Evolutionary conservation across 2,797 vertebrate species (phyloP).

Genomic region (Tokudaia tokunoshimensis): DNA sequence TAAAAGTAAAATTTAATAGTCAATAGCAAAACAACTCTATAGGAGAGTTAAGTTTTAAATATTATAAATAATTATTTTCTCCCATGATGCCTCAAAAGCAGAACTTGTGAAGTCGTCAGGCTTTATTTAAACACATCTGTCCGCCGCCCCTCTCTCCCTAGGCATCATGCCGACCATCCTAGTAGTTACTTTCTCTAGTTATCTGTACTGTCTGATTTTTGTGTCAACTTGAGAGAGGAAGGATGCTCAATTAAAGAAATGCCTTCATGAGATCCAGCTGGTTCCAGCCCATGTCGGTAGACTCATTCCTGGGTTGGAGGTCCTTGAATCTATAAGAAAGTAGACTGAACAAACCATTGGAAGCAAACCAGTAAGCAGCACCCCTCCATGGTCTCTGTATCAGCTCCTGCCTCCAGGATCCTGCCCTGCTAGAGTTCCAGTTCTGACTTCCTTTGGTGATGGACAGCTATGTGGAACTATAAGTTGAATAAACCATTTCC

Average conservation of each 20-base stretch:
- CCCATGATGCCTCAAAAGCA: not conserved
- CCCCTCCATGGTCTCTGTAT: not conserved
- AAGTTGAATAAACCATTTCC: not conserved
- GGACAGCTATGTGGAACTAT: not conserved
- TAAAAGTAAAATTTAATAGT: not conserved
- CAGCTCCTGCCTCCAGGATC: not conserved
- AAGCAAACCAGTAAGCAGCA: not conserved
- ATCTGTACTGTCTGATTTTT: not conserved
- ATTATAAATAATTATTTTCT: not conserved
- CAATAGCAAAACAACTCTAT: not conserved
- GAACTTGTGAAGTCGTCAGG: too few relatives aligned
- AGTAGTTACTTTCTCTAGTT: too few relatives aligned
- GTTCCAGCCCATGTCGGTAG: not conserved
- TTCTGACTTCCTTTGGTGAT: not conserved
- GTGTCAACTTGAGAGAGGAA: not conserved
- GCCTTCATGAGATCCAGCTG: not conserved
- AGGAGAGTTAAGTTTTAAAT: not conserved
- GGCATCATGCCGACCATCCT: fast-evolving
- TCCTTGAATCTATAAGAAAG: not conserved
- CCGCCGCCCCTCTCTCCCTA: too few relatives aligned
- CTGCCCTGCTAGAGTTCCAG: not conserved
- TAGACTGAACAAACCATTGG: not conserved
- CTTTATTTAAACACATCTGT: not conserved
- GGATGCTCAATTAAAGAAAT: not conserved
- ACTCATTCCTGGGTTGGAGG: not conserved